Evolutionary conservation across 2,113 vertebrate species (phyloP).

Genomic region (Odocoileus hemionus): DNA sequence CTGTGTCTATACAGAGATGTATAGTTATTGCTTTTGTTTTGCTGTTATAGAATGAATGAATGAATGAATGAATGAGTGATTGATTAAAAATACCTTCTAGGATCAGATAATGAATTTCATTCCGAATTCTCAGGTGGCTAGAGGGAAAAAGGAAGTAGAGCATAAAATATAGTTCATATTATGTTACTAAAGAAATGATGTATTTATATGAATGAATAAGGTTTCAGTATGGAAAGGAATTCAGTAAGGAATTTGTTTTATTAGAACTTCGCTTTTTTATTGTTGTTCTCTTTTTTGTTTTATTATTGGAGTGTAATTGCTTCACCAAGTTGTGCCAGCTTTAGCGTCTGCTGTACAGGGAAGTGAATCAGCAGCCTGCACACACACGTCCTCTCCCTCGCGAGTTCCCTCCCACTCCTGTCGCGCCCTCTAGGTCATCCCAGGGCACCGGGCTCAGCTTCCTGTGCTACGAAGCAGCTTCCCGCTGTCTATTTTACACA

Average conservation of each 20-base stretch:
- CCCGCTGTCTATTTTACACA: not conserved
- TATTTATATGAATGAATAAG: not conserved
- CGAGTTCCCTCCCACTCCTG: not conserved
- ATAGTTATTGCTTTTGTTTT: not conserved
- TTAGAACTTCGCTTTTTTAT: not conserved
- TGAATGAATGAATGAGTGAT: not conserved
- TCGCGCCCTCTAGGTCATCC: not conserved
- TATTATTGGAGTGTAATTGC: not conserved
- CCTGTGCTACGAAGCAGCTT: not conserved
- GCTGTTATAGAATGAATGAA: not conserved
- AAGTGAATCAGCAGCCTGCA: accelerated
- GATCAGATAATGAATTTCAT: not conserved
- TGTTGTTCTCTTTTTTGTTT: not conserved
- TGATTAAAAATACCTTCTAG: not conserved
- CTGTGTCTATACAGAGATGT: not conserved
- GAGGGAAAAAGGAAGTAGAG: not conserved
- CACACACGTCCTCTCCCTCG: accelerated
- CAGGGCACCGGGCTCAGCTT: not conserved
- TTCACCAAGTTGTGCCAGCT: not conserved
- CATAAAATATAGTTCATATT: not conserved
- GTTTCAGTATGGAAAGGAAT: not conserved
- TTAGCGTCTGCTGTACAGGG: not conserved
- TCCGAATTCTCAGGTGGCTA: not conserved
- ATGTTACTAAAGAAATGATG: not conserved
- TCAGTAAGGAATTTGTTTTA: not conserved